Conservation (phyloP, 2,113 vertebrate species). For the Phrynocephalus versicolor region DNA sequence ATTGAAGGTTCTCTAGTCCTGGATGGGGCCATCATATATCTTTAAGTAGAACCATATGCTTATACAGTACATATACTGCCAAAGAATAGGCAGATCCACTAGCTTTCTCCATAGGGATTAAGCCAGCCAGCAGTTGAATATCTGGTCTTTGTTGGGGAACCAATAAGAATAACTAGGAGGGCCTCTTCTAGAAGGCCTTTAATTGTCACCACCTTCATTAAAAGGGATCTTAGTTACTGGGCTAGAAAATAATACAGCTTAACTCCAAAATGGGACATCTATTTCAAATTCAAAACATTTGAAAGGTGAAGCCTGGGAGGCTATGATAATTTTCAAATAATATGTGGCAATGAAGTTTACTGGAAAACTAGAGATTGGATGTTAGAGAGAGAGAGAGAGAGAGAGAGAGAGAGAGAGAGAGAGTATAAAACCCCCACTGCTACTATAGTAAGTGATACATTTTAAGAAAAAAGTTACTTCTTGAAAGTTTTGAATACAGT, state of each 20-base stretch:
- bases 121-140: slow-evolving; percentile 67
- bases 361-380: too few species aligned
- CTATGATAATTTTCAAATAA: too few species aligned
- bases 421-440: too few species aligned
- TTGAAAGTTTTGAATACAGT: neutral
- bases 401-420: too few species aligned
- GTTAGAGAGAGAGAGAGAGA: too few species aligned
- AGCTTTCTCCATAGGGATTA: slow-evolving; percentile 74
- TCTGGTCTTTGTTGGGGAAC: slow-evolving; percentile 69
- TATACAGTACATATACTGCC: slow-evolving; percentile 80
- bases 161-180: slow-evolving; percentile 73
- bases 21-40: slow-evolving; percentile 50
- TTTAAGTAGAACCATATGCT: slow-evolving; percentile 56
- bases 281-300: too few species aligned
- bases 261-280: too few species aligned
- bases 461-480: neutral
- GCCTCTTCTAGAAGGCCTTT: slow-evolving; percentile 69
- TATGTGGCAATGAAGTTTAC: too few species aligned
- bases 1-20: slow-evolving; percentile 74
- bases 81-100: slow-evolving; percentile 73
- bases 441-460: neutral
- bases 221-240: rapidly evolving
- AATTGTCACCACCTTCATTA: slow-evolving; percentile 47
- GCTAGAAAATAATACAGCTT: too few species aligned
- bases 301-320: too few species aligned